Percentiles rank a stretch among this genome's conserved stretches.
These are phyloP conservation scores for Oligia fasciuncula DNA, from an alignment of 2,888 invertebrate species.

Conservation along the genomic window DNA sequence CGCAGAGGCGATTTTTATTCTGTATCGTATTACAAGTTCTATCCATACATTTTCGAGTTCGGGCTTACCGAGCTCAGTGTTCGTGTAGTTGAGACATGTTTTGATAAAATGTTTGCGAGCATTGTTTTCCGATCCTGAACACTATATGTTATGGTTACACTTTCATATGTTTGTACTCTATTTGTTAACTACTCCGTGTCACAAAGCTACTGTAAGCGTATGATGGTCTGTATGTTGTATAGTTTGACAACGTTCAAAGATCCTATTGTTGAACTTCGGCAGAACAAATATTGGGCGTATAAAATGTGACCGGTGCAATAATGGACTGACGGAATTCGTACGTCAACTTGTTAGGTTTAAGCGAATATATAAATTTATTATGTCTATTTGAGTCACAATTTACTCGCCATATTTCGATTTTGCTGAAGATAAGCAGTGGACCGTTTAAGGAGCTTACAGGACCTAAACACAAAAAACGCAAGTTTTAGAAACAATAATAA, in stretches of 20 bases:
- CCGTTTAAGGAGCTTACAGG: too few species aligned
- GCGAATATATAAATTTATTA: neutral
- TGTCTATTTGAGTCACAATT: neutral
- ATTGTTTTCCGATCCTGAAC: neutral
- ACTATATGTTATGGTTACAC: neutral
- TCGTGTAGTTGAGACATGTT: neutral
- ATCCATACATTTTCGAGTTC: neutral
- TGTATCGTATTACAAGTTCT: neutral
- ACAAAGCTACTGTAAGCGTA: too few species aligned
- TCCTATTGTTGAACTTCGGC: neutral
- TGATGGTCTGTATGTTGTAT: neutral
- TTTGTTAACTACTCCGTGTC: conserved; percentile 9
- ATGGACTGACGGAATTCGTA: neutral
- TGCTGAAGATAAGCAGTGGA: neutral
- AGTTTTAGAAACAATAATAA: too few species aligned
- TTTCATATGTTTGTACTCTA: conserved; percentile 18
- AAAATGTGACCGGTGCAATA: neutral
- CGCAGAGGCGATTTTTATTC: neutral
- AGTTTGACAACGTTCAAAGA: neutral
- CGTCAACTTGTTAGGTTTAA: neutral
- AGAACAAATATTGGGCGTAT: neutral
- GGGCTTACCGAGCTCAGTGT: too few species aligned
- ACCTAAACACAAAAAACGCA: too few species aligned
- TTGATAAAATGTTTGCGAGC: neutral
- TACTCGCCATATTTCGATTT: neutral